Evolutionary conservation across 2,888 invertebrate genomes (phyloP).

Genomic region (Drosophila seclusa): DNA sequence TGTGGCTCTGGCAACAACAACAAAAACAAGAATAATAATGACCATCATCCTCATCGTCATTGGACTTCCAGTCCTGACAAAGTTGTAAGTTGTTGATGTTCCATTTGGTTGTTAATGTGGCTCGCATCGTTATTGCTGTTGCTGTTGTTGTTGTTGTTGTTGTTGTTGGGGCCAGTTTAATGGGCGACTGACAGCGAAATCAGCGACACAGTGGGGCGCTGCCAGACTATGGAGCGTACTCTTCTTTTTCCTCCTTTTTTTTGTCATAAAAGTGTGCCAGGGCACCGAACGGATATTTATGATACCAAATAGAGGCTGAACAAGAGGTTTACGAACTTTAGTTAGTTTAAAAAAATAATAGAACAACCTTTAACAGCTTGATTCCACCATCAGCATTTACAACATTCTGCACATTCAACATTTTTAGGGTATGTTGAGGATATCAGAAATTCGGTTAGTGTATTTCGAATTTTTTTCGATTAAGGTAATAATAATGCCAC

Average conservation of each 20-base stretch:
- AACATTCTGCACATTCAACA: no score
- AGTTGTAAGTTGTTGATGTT: constrained; percentile 78
- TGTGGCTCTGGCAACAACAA: constrained; percentile 32
- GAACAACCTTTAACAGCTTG: not conserved
- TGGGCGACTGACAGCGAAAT: constrained; percentile 49
- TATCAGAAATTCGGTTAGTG: no score
- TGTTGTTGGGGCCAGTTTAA: constrained; percentile 58
- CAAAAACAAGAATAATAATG: constrained; percentile 11
- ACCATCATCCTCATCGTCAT: constrained; percentile 33
- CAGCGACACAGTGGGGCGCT: constrained; percentile 56
- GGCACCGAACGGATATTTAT: constrained; percentile 22
- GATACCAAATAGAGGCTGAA: constrained; percentile 1
- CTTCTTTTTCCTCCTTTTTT: not conserved
- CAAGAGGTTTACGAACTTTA: not conserved
- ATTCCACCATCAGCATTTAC: not conserved
- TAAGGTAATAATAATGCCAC: not conserved
- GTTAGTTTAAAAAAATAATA: not conserved
- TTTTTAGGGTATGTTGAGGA: no score
- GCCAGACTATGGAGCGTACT: constrained; percentile 5
- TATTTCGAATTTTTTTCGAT: not conserved
- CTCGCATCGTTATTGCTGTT: constrained; percentile 48
- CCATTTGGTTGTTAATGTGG: constrained; percentile 66
- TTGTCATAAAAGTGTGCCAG: constrained; percentile 25
- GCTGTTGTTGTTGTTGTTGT: constrained; percentile 11
- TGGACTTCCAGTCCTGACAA: constrained; percentile 57